Evolutionary conservation across 37 sponge, comb jelly and placozoan species (phyloP).

Genomic region (Halisarca cf. caerulea): DNA sequence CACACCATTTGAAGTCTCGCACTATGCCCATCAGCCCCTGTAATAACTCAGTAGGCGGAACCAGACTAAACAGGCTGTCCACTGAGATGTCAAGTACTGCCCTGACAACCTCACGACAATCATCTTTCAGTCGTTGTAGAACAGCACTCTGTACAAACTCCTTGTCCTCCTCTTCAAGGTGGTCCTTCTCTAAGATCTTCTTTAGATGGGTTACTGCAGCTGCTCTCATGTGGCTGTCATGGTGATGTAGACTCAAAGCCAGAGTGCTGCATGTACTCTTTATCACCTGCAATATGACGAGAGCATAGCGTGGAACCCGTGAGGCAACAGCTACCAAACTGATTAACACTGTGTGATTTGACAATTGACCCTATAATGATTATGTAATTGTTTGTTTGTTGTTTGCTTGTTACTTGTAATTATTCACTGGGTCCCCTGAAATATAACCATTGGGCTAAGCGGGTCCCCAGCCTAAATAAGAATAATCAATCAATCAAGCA

Average conservation of each 20-base stretch:
- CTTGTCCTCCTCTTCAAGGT: neutral
- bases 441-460: too few species aligned
- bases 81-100: conserved; percentile 41
- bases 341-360: too few species aligned
- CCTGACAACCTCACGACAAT: conserved; percentile 43
- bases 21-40: conserved; percentile 2
- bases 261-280: conserved; percentile 26
- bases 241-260: conserved; percentile 66
- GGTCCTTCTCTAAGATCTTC: conserved; percentile 5
- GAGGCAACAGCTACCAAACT: too few species aligned
- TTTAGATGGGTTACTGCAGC: conserved; percentile 54
- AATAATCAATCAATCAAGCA: too few species aligned
- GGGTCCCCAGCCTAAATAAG: too few species aligned
- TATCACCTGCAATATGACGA: neutral
- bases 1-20: neutral
- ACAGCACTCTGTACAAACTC: conserved; percentile 52
- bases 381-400: too few species aligned
- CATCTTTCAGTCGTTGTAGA: conserved; percentile 46
- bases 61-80: neutral
- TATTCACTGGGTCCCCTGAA: too few species aligned
- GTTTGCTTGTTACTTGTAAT: too few species aligned
- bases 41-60: conserved; percentile 11
- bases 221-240: conserved; percentile 62
- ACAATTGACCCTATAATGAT: too few species aligned
- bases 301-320: too few species aligned